Conservation (phyloP, 2,113 vertebrate genomes). For the Trochalopteron elliotii region DNA sequence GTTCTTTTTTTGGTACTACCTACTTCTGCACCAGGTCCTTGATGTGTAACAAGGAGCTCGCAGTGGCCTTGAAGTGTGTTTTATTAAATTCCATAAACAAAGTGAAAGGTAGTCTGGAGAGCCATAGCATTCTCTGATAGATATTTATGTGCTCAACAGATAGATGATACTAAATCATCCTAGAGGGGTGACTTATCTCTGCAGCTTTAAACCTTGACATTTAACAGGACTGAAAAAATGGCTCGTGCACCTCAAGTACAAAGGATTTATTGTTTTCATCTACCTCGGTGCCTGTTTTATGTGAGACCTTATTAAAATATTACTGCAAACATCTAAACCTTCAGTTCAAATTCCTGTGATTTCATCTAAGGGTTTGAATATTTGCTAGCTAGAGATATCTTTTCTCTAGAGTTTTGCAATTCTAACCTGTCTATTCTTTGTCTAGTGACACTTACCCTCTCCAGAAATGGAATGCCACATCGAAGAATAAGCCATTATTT, state of each 20-base stretch:
- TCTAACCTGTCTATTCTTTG: not conserved
- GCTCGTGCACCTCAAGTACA: not conserved
- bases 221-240: not conserved
- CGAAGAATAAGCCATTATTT: not conserved
- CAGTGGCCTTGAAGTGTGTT: not conserved
- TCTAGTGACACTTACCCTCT: not conserved
- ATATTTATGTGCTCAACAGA: not conserved
- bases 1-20: not conserved
- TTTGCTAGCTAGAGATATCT: not conserved
- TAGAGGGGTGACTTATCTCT: not conserved
- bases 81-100: conserved; percentile 18
- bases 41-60: rapidly evolving
- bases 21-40: not conserved
- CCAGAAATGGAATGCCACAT: not conserved
- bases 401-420: not conserved
- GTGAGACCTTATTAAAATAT: conserved; percentile 2
- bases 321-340: not conserved
- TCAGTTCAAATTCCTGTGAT: not conserved
- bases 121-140: not conserved
- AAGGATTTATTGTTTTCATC: conserved; percentile 4
- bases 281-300: not conserved
- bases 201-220: conserved; percentile 1
- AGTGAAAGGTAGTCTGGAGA: not conserved
- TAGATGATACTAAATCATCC: not conserved
- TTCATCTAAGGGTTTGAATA: not conserved